Base-by-base conservation (phyloP, 2,888 invertebrate species). In the Litoditis marina region DNA sequence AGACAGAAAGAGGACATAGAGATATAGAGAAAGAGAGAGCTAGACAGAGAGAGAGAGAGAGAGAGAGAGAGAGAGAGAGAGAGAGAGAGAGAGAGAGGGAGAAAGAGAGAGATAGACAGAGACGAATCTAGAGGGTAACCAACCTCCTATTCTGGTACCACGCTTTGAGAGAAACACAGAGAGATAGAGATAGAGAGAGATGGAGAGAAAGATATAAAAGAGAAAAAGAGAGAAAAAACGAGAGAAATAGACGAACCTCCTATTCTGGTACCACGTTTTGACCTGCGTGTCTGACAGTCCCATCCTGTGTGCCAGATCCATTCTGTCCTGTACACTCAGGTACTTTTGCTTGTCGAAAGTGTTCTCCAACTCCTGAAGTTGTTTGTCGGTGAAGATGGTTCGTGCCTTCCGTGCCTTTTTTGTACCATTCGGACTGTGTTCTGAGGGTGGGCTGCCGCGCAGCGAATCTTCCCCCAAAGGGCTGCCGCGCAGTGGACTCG, bases 221-320 rank as follows among this genome's bases (percentile, higher is more conserved):
- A n/a, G n/a, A n/a, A n/a, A n/a, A n/a, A n/a, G n/a, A n/a, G n/a
- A n/a, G n/a, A n/a, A n/a, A n/a, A n/a, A n/a, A n/a, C n/a, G n/a
- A n/a, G 13, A 28, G 28, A 25, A 52, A 16, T 47, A 11, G 30
- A 51, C 60, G 16, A 36, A 64, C 94, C 95, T 89, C 87, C 96
- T 88, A 84, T 96, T 96, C 85, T 96, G 95, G 86, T 96, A 96
- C 96, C 98, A 98, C 80, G 98, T 98, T 86, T 98, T 98, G 84
- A 98, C 96, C 88, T 99, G 98, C 56, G 96, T 98, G 85, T 98
- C 98, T 47, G 93, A 94, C 63, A 98, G 88, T 80, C 92, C 92
- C 78, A 98, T 83, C 65, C 83, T 78, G 50, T 93, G 91, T 0
- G 98, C 96, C 80, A 98, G 88, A 86, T 98, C 96, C 92, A 96